Evolutionary conservation across 2,113 vertebrate species (phyloP), one percentile per base, ranked within the genome.

Genomic region (Malurus elegans): DNA sequence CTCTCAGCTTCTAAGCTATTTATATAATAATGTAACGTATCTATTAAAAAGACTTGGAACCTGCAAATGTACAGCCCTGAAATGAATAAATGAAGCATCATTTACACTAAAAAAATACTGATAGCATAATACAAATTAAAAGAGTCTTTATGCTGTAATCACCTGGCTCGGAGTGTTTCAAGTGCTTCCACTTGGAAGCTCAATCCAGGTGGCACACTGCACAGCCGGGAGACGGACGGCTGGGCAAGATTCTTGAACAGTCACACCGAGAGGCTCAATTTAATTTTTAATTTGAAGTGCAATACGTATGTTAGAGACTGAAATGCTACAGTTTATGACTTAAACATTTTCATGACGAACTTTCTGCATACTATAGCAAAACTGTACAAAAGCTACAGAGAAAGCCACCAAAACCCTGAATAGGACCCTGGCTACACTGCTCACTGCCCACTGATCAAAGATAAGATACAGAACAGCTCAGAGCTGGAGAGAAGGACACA

Each of bases 211-310:
- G 66, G 58, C 47, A 51, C 45, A 34, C n/a, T 84, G 82, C 80
- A 58, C 92, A 94, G 76, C 79, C 92, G 92, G 86, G 87, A 96
- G 71, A 74, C 0, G 75, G 62, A 57, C 91, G 67, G 76, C 80
- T 73, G 73, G 62, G 79, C 79, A 88, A 29, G 82, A 60, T 64
- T 73, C 79, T 94, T 57, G 16, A 93, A 72, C 56, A 90, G 69
- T 71, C 87, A 58, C 81, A 79, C 65, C 0, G 0, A 94, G 87
- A 92, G 20, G 64, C 67, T 91, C 79, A 53, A 74, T 83, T 90
- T 82, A 90, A 83, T 90, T 90, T 93, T 95, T 69, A 95, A 86
- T 75, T 86, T 95, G 76, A 88, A 93, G 72, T 75, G 50, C 70
- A 92, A 86, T 81, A 54, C 0, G 1, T 38, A 38, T 38, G 38